Percentiles rank a stretch among this genome's conserved stretches.
These are phyloP conservation scores for Nasonia giraulti DNA, from an alignment of 1,140 invertebrate species.

Conservation along the genomic window DNA sequence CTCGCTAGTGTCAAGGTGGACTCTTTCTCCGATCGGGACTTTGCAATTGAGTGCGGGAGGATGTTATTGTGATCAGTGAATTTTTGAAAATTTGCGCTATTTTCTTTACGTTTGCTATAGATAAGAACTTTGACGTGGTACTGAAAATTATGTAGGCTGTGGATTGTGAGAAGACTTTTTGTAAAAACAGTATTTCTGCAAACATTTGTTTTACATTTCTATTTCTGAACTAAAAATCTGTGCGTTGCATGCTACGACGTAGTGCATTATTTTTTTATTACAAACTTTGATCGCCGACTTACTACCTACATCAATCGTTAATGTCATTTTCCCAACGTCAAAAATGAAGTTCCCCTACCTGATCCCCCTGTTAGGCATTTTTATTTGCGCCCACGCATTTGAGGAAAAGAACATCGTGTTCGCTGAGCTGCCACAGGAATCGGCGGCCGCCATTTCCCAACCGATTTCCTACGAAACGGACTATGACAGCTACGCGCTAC, in stretches of 20 bases:
- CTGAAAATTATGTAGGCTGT: neutral
- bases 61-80: neutral
- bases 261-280: neutral
- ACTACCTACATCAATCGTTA: neutral
- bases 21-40: neutral
- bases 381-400: neutral
- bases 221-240: too few relatives aligned
- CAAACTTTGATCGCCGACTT: neutral
- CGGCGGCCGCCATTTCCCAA: neutral
- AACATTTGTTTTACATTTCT: neutral
- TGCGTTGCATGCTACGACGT: too few relatives aligned
- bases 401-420: slow-evolving; percentile 16
- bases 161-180: neutral
- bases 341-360: neutral
- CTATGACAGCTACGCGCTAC: slow-evolving; percentile 46
- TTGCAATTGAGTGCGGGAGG: neutral
- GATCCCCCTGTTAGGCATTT: neutral
- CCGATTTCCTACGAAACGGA: slow-evolving; percentile 28
- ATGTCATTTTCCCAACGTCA: neutral
- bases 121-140: neutral
- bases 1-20: neutral
- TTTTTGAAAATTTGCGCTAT: neutral
- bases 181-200: neutral
- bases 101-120: neutral
- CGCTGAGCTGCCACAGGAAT: neutral